Conservation (phyloP, 2,113 vertebrate genomes). For the Cisticola juncidis region DNA sequence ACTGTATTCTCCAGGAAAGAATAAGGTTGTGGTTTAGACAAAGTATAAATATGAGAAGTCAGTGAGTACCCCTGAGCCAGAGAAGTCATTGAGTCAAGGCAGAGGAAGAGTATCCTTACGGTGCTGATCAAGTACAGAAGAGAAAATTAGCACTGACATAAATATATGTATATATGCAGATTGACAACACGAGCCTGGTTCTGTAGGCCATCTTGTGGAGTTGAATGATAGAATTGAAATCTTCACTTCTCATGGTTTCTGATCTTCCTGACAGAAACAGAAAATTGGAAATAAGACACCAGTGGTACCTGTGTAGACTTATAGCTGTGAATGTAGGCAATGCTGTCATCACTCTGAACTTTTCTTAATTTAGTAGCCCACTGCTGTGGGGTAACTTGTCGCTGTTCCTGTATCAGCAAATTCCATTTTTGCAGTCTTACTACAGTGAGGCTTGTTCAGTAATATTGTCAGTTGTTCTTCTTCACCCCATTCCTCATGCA, state of each 20-base stretch:
- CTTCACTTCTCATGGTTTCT: neutral
- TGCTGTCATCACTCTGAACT: neutral
- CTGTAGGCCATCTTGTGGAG: neutral
- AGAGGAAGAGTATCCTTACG: neutral
- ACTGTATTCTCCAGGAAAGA: neutral
- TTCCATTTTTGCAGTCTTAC: neutral
- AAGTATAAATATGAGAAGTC: neutral
- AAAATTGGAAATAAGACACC: neutral
- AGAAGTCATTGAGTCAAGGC: neutral
- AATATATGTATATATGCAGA: accelerated
- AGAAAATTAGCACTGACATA: neutral
- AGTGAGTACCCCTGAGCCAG: neutral
- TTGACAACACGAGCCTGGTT: neutral
- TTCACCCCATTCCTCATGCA: neutral
- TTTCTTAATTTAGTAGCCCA: neutral
- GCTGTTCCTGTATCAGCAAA: neutral
- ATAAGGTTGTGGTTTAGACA: neutral
- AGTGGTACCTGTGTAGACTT: neutral
- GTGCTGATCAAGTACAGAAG: neutral
- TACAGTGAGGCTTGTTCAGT: neutral
- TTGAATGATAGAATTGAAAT: neutral
- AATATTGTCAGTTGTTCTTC: neutral
- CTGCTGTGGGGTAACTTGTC: neutral
- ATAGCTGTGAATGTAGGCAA: neutral
- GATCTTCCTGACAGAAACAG: neutral